Conservation (phyloP, 2,888 invertebrate genomes). For the Synergus itoensis region DNA sequence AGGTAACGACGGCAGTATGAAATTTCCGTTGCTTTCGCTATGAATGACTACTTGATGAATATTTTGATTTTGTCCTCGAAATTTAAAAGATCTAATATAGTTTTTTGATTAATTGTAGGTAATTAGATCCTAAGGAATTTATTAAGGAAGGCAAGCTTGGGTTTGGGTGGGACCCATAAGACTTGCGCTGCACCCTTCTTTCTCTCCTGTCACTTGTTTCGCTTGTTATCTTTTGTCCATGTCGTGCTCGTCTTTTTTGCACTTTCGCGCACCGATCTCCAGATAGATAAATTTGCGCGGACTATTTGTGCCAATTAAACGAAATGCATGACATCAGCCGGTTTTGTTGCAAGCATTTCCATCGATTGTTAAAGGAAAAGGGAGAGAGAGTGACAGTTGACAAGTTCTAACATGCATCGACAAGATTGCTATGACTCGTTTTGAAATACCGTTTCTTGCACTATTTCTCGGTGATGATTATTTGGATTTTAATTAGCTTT, state of each 20-base stretch:
- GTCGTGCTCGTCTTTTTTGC: constrained; percentile 41
- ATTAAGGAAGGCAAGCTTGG: constrained; percentile 40
- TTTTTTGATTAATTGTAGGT: constrained; percentile 48
- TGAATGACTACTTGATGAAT: not conserved
- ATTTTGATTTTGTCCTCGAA: not conserved
- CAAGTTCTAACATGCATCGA: constrained; percentile 3
- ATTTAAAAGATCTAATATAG: not conserved
- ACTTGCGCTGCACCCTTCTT: constrained; percentile 43
- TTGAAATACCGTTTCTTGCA: constrained; percentile 6
- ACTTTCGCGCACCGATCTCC: constrained; percentile 47
- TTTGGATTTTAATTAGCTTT: not conserved
- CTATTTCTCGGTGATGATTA: not conserved
- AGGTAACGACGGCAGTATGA: not conserved
- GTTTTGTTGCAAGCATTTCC: constrained; percentile 66
- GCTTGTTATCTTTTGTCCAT: constrained; percentile 35
- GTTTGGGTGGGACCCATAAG: constrained; percentile 38
- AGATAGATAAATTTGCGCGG: constrained; percentile 64
- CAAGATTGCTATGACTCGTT: not conserved
- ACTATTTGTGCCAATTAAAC: constrained; percentile 70
- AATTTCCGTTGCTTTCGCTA: not conserved
- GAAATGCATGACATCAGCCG: constrained; percentile 69
- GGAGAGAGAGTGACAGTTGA: constrained; percentile 48
- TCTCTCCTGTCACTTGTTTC: constrained; percentile 34
- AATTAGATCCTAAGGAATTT: constrained; percentile 46
- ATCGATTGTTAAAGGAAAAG: constrained; percentile 62